Percentiles rank a stretch among this genome's conserved stretches.
phyloP scores from a whole-genome alignment of 2,113 vertebrate genomes.

The Halichoeres trimaculatus region DNA sequence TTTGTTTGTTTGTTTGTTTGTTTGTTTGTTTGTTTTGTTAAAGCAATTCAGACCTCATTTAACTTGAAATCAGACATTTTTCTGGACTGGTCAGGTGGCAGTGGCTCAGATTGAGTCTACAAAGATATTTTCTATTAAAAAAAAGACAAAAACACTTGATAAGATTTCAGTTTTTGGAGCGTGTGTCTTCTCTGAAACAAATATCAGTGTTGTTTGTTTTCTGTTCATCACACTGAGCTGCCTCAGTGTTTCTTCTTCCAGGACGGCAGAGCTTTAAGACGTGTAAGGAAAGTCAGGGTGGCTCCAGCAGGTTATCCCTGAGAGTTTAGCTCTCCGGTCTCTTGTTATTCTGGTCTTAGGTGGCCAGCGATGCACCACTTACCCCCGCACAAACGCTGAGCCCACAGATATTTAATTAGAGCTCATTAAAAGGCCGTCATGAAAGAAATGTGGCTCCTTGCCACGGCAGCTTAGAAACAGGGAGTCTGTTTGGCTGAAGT shows the following conservation, averaged over 20 bases:
- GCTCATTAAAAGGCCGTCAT: conserved; percentile 75
- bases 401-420: conserved; percentile 76
- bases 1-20: too few relatives aligned
- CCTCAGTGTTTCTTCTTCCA: background rate
- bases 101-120: too few relatives aligned
- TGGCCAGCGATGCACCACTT: conserved; percentile 57
- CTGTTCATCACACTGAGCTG: too few relatives aligned
- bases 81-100: too few relatives aligned
- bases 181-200: background rate
- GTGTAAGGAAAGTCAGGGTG: background rate
- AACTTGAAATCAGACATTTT: too few relatives aligned
- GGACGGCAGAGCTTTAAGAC: background rate
- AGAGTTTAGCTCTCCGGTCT: conserved; percentile 27
- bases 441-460: conserved; percentile 79
- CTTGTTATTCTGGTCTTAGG: conserved; percentile 49
- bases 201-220: background rate
- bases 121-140: too few relatives aligned
- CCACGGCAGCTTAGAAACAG: conserved; percentile 70
- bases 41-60: too few relatives aligned
- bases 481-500: conserved; percentile 69
- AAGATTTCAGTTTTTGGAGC: too few relatives aligned
- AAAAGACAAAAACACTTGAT: too few relatives aligned
- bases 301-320: conserved; percentile 29
- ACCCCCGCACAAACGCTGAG: conserved; percentile 57
- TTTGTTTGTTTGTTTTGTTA: too few relatives aligned